Percentiles rank a stretch among this genome's conserved stretches.
phyloP scores from a whole-genome alignment of 2,888 invertebrate genomes.

The Temnothorax ravouxi region DNA sequence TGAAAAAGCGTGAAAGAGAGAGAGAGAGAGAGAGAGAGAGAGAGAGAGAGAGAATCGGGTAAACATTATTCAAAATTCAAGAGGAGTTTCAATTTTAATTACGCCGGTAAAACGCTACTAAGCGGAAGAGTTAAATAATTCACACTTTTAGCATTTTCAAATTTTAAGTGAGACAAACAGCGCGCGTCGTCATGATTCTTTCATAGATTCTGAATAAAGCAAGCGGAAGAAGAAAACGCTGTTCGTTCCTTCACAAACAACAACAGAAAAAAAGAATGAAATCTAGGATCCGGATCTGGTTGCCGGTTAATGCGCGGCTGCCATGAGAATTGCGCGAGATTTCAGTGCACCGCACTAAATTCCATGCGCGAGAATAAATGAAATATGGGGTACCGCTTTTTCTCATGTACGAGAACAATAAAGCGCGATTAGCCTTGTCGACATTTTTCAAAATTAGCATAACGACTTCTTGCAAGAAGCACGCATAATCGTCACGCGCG shows the following conservation, averaged over 20 bases:
- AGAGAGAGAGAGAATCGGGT: neutral
- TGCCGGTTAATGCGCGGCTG: conserved; percentile 33
- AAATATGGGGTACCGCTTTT: neutral
- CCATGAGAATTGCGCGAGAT: conserved; percentile 34
- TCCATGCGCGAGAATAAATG: conserved; percentile 43
- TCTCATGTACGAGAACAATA: conserved; percentile 15
- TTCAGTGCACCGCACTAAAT: conserved; percentile 3
- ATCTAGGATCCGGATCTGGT: conserved; percentile 38
- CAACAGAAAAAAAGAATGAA: neutral
- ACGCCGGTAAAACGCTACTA: conserved; percentile 3
- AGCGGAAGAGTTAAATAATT: conserved; percentile 47
- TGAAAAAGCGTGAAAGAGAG: neutral
- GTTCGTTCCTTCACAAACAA: conserved; percentile 5
- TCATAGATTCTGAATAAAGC: conserved; percentile 34
- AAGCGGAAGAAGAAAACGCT: conserved; percentile 36
- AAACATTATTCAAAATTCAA: conserved; percentile 11
- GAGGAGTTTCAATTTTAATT: conserved; percentile 40
- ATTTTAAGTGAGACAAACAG: conserved; percentile 46
- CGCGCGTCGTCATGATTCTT: conserved; percentile 35
- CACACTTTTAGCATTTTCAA: conserved; percentile 39
- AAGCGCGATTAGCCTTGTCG: conserved; percentile 4
- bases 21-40: no score
- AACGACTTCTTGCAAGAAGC: neutral
- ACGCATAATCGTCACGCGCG: conserved; percentile 5
- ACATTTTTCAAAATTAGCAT: conserved; percentile 27